These are phyloP conservation scores for Epinephelus lanceolatus DNA, from an alignment of 2,113 vertebrate species.

Conservation along the genomic window DNA sequence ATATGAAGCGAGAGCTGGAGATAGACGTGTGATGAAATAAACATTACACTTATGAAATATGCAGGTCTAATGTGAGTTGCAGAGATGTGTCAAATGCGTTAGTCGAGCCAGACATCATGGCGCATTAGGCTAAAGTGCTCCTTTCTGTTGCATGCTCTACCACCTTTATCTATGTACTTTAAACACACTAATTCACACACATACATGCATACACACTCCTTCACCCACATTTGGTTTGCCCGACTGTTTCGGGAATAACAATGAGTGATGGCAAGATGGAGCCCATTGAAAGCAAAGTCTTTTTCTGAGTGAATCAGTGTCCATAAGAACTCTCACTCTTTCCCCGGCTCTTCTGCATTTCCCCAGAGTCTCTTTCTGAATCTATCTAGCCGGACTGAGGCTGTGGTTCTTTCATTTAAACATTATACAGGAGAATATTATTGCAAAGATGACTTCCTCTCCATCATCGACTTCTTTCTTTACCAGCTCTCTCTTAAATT, in stretches of 20 bases:
- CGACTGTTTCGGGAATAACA: slow-evolving; percentile 18
- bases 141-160: slow-evolving; percentile 9
- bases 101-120: background rate
- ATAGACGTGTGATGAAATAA: slow-evolving; percentile 56
- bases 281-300: slow-evolving; percentile 14
- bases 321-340: slow-evolving; percentile 30
- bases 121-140: slow-evolving; percentile 37
- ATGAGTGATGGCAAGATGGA: slow-evolving; percentile 23
- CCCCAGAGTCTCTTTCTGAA: slow-evolving; percentile 29
- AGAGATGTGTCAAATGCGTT: slow-evolving; percentile 33
- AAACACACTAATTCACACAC: slow-evolving; percentile 1
- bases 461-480: slow-evolving; percentile 26
- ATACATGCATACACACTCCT: background rate
- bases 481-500: slow-evolving; percentile 29
- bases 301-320: slow-evolving; percentile 25
- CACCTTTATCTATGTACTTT: slow-evolving; percentile 17
- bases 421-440: slow-evolving; percentile 31
- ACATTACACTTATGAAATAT: slow-evolving; percentile 61
- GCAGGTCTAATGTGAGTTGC: slow-evolving; percentile 36
- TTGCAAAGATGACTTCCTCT: slow-evolving; percentile 27
- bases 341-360: background rate
- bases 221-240: background rate
- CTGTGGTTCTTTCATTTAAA: slow-evolving; percentile 41
- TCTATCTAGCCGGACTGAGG: slow-evolving; percentile 21
- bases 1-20: background rate